These are phyloP conservation scores for Sitophilus oryzae DNA, from an alignment of 1,140 invertebrate genomes.

Conservation along the genomic window DNA sequence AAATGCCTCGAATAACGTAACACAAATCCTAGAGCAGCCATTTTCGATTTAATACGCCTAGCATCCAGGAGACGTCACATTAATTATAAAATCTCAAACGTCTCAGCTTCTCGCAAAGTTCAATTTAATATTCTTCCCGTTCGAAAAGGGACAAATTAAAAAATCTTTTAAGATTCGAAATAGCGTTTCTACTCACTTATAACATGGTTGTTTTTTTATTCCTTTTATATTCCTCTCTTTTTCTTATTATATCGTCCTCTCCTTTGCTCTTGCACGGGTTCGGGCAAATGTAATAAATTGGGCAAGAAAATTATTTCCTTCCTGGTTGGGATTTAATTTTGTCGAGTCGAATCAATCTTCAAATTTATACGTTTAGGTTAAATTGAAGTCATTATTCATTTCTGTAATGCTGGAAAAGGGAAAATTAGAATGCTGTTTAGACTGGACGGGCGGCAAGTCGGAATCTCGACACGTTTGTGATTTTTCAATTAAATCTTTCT, in stretches of 20 bases:
- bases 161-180: not conserved
- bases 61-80: no score
- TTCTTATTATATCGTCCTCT: not conserved
- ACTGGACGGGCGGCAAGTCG: no score
- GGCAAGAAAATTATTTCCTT: constrained; percentile 21
- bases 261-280: not conserved
- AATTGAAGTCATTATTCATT: constrained; percentile 21
- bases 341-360: constrained; percentile 22
- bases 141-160: not conserved
- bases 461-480: no score
- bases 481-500: no score
- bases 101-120: not conserved
- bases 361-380: constrained; percentile 12
- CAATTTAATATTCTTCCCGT: not conserved
- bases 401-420: not conserved
- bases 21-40: no score
- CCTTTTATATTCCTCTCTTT: no score
- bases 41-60: no score
- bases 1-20: no score
- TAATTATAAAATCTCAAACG: no score
- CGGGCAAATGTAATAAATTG: constrained; percentile 21
- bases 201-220: not conserved
- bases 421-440: not conserved
- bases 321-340: constrained; percentile 22
- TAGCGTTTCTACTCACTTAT: not conserved